phyloP scores from a whole-genome alignment of 2,797 vertebrate species.

The Tadarida brasiliensis region DNA sequence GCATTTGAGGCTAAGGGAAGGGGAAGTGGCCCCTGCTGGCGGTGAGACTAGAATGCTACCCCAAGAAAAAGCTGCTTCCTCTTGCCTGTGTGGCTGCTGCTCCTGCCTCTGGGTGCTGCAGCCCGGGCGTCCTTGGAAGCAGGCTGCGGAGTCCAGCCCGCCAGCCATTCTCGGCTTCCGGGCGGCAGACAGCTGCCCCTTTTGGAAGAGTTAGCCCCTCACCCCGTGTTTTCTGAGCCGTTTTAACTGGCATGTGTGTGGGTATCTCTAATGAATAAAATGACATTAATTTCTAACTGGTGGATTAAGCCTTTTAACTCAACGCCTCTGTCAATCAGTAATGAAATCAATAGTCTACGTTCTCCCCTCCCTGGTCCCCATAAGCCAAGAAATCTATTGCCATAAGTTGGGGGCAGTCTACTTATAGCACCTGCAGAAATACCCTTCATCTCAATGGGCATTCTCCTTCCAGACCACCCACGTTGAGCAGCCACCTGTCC shows the following conservation, averaged over 20 bases:
- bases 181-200: neutral
- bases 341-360: neutral
- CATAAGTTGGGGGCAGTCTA: slow-evolving; percentile 26
- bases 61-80: neutral
- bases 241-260: neutral
- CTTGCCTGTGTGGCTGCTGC: neutral
- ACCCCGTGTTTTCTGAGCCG: neutral
- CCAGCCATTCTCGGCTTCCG: neutral
- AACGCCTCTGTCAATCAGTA: neutral
- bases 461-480: neutral
- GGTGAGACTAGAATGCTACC: neutral
- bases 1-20: neutral
- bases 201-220: neutral
- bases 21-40: neutral
- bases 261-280: neutral
- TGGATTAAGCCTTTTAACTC: slow-evolving; percentile 5
- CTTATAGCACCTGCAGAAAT: neutral
- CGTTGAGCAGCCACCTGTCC: neutral
- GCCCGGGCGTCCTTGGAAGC: neutral
- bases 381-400: slow-evolving; percentile 69
- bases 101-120: accelerated
- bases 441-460: neutral
- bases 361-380: neutral
- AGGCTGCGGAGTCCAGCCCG: neutral
- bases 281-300: slow-evolving; percentile 17